Percentiles rank a stretch among this genome's conserved stretches.
Conservation (phyloP, 2,113 vertebrate genomes). For the Typhlomys cinereus region DNA sequence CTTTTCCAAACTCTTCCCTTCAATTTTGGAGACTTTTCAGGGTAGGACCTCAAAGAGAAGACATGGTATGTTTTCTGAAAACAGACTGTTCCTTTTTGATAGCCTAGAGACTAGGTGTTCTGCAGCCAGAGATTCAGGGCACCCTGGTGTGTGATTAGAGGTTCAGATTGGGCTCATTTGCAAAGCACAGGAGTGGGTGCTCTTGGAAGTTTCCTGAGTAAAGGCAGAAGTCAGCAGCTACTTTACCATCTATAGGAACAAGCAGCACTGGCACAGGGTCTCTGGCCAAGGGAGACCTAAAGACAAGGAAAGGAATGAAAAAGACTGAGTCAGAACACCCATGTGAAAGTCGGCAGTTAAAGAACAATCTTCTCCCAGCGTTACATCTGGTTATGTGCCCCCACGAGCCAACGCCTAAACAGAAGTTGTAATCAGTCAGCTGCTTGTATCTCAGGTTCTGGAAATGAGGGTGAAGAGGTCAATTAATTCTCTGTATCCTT, state of each 20-base stretch:
- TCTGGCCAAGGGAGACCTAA: not conserved
- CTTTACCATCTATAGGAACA: constrained; percentile 37
- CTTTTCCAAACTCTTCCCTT: not conserved
- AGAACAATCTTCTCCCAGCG: not conserved
- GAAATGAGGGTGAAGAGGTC: rapidly evolving
- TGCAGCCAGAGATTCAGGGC: not conserved
- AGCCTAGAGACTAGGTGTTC: constrained; percentile 53
- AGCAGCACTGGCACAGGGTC: not conserved
- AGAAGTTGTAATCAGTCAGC: not conserved
- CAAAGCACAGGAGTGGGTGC: constrained; percentile 48
- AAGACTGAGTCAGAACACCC: not conserved
- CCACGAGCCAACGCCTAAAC: not conserved
- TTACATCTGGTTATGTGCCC: not conserved
- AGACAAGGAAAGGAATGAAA: not conserved
- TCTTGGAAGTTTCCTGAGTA: constrained; percentile 63
- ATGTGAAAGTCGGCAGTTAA: not conserved
- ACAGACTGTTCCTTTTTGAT: constrained; percentile 11
- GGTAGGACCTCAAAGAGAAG: constrained; percentile 35
- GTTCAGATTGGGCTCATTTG: constrained; percentile 54
- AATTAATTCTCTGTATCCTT: not conserved
- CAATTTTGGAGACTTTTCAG: constrained; percentile 25
- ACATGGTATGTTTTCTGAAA: constrained; percentile 40
- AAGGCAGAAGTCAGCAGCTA: constrained; percentile 47
- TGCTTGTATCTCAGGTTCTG: not conserved
- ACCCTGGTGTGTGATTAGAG: not conserved